phyloP scores from a whole-genome alignment of 2,888 invertebrate species.

The Osedax frankpressi region DNA sequence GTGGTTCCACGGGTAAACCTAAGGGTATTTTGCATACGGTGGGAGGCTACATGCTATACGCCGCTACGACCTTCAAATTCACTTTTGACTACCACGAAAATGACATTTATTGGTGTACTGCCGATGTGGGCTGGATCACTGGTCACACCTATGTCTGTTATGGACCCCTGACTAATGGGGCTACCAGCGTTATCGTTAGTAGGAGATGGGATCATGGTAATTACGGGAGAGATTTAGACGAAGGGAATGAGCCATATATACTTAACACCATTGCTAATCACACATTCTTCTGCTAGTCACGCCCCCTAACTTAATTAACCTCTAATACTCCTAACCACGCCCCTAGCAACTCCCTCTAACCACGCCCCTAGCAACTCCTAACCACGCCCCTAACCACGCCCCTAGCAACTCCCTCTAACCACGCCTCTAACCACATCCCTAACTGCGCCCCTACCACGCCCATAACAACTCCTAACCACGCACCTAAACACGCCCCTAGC shows the following conservation, averaged over 20 bases:
- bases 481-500: too few species aligned
- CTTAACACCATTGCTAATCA: neutral
- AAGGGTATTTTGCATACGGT: slow-evolving; percentile 92
- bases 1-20: slow-evolving; percentile 90
- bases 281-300: neutral
- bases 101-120: slow-evolving; percentile 48
- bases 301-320: too few species aligned
- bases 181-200: slow-evolving; percentile 77
- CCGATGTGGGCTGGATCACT: slow-evolving; percentile 57
- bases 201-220: neutral
- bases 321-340: too few species aligned
- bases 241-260: neutral
- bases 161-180: slow-evolving; percentile 81
- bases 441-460: too few species aligned
- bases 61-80: slow-evolving; percentile 78
- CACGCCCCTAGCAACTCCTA: too few species aligned
- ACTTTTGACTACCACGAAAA: slow-evolving; percentile 63
- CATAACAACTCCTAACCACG: too few species aligned
- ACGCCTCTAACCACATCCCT: too few species aligned
- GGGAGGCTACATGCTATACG: slow-evolving; percentile 84
- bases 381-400: too few species aligned
- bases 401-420: too few species aligned
- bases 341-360: too few species aligned
- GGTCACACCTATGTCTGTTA: slow-evolving; percentile 61
- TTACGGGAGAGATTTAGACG: neutral